These are phyloP conservation scores for Lasioglossum vierecki DNA, from an alignment of 2,888 invertebrate species.

Conservation along the genomic window DNA sequence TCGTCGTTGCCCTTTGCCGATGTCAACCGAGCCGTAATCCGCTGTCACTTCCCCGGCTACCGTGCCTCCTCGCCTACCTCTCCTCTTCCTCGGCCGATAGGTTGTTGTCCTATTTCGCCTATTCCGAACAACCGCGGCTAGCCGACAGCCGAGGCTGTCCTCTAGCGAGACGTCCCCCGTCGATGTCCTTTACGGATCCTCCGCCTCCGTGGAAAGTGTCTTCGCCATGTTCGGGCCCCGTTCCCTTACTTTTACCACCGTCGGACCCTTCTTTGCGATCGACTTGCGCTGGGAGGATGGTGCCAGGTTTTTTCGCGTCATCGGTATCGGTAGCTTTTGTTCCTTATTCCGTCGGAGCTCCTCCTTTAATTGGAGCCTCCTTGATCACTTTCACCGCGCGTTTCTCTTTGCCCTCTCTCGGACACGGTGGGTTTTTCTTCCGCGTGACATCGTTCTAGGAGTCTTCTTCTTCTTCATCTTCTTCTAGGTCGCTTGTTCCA, in stretches of 20 bases:
- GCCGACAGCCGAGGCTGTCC: conserved; percentile 3
- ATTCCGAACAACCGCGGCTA: conserved; percentile 35
- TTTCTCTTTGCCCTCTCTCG: conserved; percentile 34
- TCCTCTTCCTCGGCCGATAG: conserved; percentile 62
- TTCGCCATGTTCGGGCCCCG: conserved; percentile 39
- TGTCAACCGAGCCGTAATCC: conserved; percentile 64
- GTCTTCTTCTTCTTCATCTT: background rate
- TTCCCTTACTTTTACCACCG: conserved; percentile 39
- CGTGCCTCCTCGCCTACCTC: conserved; percentile 26
- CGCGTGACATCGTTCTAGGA: conserved; percentile 6
- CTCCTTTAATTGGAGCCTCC: conserved; percentile 15
- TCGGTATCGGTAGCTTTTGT: background rate
- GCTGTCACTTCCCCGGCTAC: conserved; percentile 56
- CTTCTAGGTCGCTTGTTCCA: background rate
- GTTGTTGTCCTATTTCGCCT: conserved; percentile 61
- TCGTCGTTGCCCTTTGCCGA: conserved; percentile 50
- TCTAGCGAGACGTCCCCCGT: conserved; percentile 35
- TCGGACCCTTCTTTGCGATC: background rate
- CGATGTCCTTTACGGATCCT: conserved; percentile 55
- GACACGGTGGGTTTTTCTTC: conserved; percentile 4
- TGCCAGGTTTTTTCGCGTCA: background rate
- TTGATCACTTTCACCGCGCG: conserved; percentile 44
- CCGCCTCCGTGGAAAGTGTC: conserved; percentile 53
- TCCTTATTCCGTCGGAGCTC: background rate
- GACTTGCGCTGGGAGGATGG: background rate